Conservation (phyloP, 1,140 invertebrate genomes). For the Catajapyx aquilonaris region DNA sequence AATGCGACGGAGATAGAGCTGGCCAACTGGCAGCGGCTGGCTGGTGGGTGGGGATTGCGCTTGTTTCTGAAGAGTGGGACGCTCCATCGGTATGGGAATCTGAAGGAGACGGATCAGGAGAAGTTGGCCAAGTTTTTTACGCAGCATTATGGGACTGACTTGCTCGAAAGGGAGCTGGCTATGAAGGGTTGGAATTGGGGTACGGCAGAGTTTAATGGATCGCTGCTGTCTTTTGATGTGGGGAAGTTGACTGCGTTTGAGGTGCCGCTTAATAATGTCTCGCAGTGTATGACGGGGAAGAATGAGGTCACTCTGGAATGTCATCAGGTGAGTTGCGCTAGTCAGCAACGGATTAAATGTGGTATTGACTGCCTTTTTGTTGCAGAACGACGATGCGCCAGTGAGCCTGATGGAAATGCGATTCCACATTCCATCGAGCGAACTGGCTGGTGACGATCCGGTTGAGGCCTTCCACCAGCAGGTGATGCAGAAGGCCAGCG, state of each 20-base stretch:
- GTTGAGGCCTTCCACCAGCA: slow-evolving; percentile 89
- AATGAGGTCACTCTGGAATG: slow-evolving; percentile 98
- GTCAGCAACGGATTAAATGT: slow-evolving; percentile 3
- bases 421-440: slow-evolving; percentile 84
- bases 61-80: slow-evolving; percentile 79
- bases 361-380: no score
- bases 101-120: slow-evolving; percentile 72
- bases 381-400: slow-evolving; percentile 87
- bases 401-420: slow-evolving; percentile 93
- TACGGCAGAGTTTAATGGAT: slow-evolving; percentile 78
- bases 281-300: slow-evolving; percentile 89
- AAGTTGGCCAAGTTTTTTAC: slow-evolving; percentile 72
- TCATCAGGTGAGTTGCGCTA: slow-evolving; percentile 46
- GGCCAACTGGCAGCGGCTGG: slow-evolving; percentile 80
- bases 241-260: slow-evolving; percentile 82
- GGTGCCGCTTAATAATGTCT: slow-evolving; percentile 87
- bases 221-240: slow-evolving; percentile 79
- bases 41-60: slow-evolving; percentile 68
- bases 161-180: slow-evolving; percentile 78
- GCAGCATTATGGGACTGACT: slow-evolving; percentile 58
- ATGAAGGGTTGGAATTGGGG: slow-evolving; percentile 99
- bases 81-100: slow-evolving; percentile 79
- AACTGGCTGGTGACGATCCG: slow-evolving; percentile 67
- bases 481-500: slow-evolving; percentile 90
- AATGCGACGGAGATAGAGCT: slow-evolving; percentile 63